Percentiles rank a stretch among this genome's conserved stretches.
These are phyloP conservation scores for Craniophora ligustri DNA, from an alignment of 2,888 invertebrate genomes.

Conservation along the genomic window DNA sequence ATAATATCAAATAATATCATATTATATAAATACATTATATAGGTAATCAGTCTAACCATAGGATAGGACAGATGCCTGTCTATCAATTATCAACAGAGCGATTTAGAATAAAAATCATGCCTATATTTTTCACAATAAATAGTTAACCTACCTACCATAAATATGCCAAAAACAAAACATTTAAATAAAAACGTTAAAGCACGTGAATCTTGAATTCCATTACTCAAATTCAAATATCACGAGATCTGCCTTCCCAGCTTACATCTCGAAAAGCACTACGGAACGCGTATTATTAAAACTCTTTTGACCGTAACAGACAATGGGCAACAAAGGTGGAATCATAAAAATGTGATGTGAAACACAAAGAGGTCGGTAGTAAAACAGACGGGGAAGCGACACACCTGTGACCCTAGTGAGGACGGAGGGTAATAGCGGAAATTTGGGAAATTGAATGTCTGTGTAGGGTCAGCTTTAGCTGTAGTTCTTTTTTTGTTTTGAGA, in stretches of 20 bases:
- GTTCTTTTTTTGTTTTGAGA: constrained; percentile 14
- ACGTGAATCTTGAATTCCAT: constrained; percentile 21
- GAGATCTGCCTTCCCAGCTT: constrained; percentile 21
- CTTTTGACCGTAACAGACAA: constrained; percentile 62
- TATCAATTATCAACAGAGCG: too few species aligned
- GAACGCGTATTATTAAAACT: constrained; percentile 63
- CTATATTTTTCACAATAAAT: too few species aligned
- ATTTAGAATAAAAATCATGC: too few species aligned
- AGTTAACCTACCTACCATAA: background rate
- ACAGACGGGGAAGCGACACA: constrained; percentile 47
- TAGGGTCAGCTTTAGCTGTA: constrained; percentile 15
- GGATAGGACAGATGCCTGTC: too few species aligned
- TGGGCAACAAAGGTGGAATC: constrained; percentile 60
- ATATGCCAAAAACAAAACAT: background rate
- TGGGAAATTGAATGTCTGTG: constrained; percentile 37
- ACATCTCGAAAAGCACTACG: constrained; percentile 29
- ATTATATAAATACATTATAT: too few species aligned
- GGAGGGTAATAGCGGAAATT: constrained; percentile 45
- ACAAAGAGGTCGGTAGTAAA: constrained; percentile 55
- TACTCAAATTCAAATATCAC: constrained; percentile 29
- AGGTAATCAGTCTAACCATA: too few species aligned
- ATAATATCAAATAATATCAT: too few species aligned
- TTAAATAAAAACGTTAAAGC: background rate
- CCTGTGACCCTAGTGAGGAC: constrained; percentile 56
- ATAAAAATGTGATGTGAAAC: constrained; percentile 59